phyloP scores from a whole-genome alignment of 2,797 vertebrate genomes.

The Galagoides demidoff region DNA sequence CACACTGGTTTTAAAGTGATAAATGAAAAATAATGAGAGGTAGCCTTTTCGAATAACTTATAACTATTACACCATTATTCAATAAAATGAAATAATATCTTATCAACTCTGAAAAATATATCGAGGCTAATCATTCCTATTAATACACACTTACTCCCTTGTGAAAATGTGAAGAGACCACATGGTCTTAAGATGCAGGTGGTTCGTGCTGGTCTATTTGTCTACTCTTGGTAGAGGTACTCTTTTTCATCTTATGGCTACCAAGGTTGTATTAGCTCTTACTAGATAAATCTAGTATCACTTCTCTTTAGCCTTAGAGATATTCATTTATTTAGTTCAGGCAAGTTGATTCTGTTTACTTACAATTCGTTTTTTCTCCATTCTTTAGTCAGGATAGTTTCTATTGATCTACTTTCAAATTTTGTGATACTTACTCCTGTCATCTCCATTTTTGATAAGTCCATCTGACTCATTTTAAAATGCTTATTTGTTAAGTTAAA shows the following conservation, averaged over 20 bases:
- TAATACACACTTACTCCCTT: not conserved
- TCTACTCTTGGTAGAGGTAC: not conserved
- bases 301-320: not conserved
- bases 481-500: not conserved
- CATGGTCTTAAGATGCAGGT: not conserved
- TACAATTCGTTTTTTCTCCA: not conserved
- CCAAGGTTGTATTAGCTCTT: not conserved
- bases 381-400: not conserved
- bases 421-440: not conserved
- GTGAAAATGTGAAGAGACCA: not conserved
- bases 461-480: not conserved
- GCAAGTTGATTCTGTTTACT: not conserved
- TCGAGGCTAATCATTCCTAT: not conserved
- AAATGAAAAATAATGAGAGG: not conserved
- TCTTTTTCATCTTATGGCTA: not conserved
- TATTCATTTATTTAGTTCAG: not conserved
- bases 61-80: not conserved
- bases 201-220: too few relatives aligned
- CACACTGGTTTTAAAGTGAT: not conserved
- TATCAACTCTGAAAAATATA: not conserved
- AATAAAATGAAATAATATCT: not conserved
- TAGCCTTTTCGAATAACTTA: not conserved
- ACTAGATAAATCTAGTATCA: not conserved
- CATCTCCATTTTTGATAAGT: not conserved
- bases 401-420: not conserved